These are phyloP conservation scores for Venturia canescens DNA, from an alignment of 1,140 invertebrate species.

Conservation along the genomic window DNA sequence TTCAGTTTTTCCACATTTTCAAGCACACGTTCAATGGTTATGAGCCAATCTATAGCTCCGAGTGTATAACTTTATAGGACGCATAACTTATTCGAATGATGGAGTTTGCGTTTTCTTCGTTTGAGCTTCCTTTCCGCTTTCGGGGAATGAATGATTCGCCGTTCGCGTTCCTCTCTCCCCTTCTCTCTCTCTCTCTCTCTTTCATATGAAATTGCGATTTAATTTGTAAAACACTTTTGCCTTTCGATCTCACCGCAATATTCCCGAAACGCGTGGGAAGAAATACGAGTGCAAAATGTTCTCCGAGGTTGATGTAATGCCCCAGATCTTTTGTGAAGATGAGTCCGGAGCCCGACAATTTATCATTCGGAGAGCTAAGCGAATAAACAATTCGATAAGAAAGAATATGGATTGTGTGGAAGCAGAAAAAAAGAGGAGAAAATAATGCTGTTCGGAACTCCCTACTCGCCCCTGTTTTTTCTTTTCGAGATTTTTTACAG, in stretches of 20 bases:
- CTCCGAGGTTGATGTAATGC: neutral
- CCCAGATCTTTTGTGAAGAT: neutral
- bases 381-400: neutral
- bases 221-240: constrained; percentile 10
- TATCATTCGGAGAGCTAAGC: neutral
- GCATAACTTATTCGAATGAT: neutral
- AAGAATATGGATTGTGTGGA: neutral
- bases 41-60: neutral
- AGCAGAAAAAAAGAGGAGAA: neutral
- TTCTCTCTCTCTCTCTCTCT: neutral
- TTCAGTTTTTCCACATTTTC: neutral
- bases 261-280: neutral
- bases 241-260: neutral
- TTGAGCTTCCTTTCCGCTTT: neutral
- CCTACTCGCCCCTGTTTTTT: neutral
- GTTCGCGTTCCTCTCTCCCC: neutral
- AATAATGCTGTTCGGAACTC: neutral
- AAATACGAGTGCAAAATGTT: neutral
- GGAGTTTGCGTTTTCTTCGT: constrained; percentile 13
- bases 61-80: neutral
- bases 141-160: neutral
- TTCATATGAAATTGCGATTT: neutral
- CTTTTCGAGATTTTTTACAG: neutral
- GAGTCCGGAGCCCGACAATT: neutral
- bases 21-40: neutral